Conservation (phyloP, 2,888 invertebrate genomes). For the Aleiodes testaceus region DNA sequence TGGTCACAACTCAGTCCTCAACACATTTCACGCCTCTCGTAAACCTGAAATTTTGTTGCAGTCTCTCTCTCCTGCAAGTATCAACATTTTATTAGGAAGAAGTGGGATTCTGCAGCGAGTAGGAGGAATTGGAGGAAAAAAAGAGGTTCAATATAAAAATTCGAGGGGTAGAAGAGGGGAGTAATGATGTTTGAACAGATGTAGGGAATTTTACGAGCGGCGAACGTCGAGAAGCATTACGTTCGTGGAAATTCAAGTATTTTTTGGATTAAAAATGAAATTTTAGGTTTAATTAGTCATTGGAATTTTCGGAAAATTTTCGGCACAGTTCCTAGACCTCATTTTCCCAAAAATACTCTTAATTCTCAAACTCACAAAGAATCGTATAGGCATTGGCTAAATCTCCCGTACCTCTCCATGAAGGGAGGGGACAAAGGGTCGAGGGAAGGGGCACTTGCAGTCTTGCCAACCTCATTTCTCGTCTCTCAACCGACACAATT, state of each 20-base stretch:
- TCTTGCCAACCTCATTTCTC: not conserved
- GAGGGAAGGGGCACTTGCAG: not conserved
- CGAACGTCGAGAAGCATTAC: not conserved
- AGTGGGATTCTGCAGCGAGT: slow-evolving; percentile 10
- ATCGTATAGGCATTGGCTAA: too few species aligned
- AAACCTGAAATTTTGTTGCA: slow-evolving; percentile 54
- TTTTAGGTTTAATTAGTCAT: too few species aligned
- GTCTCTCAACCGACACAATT: not conserved
- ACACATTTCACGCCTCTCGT: slow-evolving; percentile 50
- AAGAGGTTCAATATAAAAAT: slow-evolving; percentile 15
- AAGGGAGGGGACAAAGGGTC: not conserved
- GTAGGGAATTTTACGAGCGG: not conserved
- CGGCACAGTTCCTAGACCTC: too few species aligned
- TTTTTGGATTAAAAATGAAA: too few species aligned
- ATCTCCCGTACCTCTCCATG: too few species aligned
- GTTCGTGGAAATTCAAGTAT: too few species aligned
- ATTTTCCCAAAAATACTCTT: too few species aligned
- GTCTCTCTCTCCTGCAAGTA: slow-evolving; percentile 28
- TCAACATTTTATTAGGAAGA: slow-evolving; percentile 21
- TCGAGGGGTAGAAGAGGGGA: not conserved
- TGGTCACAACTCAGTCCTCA: slow-evolving; percentile 49
- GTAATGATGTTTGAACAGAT: not conserved
- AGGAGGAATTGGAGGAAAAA: slow-evolving; percentile 10
- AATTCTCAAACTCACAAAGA: too few species aligned
- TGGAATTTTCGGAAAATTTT: too few species aligned